Evolutionary conservation across 1,140 invertebrate genomes (phyloP).

Genomic region (Potamilus streckersoni): DNA sequence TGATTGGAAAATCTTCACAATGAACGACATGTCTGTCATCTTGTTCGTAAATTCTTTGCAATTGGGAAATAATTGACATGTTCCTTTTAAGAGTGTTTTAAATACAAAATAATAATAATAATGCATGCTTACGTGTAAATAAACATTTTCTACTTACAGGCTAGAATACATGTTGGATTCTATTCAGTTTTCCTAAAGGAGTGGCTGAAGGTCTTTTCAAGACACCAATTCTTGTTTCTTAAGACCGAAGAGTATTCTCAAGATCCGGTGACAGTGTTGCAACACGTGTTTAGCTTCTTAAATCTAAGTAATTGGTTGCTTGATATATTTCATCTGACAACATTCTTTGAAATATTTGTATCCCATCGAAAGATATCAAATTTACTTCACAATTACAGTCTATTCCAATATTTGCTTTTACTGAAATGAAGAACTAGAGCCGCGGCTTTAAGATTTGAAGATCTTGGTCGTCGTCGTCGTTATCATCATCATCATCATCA

Average conservation of each 20-base stretch:
- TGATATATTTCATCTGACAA: too few relatives aligned
- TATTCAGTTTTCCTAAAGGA: slow-evolving; percentile 29
- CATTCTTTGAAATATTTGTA: too few relatives aligned
- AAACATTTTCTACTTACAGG: slow-evolving; percentile 2
- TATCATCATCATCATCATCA: not conserved
- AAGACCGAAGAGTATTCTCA: slow-evolving; percentile 86
- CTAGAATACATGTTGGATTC: not conserved
- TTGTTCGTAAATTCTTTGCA: too few relatives aligned
- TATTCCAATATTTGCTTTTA: not conserved
- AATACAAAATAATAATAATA: too few relatives aligned
- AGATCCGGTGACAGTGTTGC: slow-evolving; percentile 85
- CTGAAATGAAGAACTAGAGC: not conserved
- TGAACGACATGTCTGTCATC: too few relatives aligned
- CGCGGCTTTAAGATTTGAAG: not conserved
- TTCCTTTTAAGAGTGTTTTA: too few relatives aligned
- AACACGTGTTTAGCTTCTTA: slow-evolving; percentile 74
- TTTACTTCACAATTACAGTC: not conserved
- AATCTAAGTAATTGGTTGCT: slow-evolving; percentile 46
- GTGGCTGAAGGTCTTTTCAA: slow-evolving; percentile 29
- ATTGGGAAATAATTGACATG: too few relatives aligned
- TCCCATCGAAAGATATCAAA: too few relatives aligned
- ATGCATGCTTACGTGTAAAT: too few relatives aligned
- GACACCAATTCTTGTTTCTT: slow-evolving; percentile 71
- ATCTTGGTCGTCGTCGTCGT: not conserved
- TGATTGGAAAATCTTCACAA: too few relatives aligned